Conservation (phyloP, 2,797 vertebrate species). For the Pipistrellus kuhlii region DNA sequence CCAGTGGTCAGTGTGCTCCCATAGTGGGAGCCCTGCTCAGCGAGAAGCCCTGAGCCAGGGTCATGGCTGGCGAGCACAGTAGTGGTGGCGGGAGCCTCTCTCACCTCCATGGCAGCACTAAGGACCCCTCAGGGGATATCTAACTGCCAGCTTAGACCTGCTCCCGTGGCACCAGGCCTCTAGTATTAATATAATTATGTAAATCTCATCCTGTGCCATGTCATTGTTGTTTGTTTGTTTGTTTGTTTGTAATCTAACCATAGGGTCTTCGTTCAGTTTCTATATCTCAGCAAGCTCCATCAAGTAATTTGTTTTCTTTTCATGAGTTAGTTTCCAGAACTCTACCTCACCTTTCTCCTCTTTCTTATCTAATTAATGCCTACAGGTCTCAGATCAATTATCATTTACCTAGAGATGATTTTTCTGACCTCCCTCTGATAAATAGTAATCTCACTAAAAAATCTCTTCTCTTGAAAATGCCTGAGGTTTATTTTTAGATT, state of each 20-base stretch:
- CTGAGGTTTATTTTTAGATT: neutral
- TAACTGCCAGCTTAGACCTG: too few relatives aligned
- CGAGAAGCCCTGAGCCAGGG: too few relatives aligned
- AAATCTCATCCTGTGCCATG: neutral
- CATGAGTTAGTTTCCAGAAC: conserved; percentile 13
- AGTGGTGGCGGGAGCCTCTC: fast-evolving
- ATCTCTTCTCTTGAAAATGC: neutral
- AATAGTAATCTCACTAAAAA: neutral
- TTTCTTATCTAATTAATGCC: neutral
- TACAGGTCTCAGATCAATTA: neutral
- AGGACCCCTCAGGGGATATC: too few relatives aligned
- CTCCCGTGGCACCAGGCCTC: too few relatives aligned
- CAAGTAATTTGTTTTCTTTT: neutral
- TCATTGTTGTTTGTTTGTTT: neutral
- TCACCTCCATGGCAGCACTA: fast-evolving
- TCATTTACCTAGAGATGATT: conserved; percentile 13
- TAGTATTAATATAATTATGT: neutral
- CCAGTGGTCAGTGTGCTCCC: too few relatives aligned
- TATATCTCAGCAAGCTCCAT: neutral
- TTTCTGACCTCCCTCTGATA: neutral
- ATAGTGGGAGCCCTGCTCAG: too few relatives aligned
- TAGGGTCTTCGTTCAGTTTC: neutral
- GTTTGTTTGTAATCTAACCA: neutral
- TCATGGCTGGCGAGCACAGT: too few relatives aligned
- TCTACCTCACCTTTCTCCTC: neutral